phyloP scores from a whole-genome alignment of 2,888 invertebrate species.

The Julus scanicus region DNA sequence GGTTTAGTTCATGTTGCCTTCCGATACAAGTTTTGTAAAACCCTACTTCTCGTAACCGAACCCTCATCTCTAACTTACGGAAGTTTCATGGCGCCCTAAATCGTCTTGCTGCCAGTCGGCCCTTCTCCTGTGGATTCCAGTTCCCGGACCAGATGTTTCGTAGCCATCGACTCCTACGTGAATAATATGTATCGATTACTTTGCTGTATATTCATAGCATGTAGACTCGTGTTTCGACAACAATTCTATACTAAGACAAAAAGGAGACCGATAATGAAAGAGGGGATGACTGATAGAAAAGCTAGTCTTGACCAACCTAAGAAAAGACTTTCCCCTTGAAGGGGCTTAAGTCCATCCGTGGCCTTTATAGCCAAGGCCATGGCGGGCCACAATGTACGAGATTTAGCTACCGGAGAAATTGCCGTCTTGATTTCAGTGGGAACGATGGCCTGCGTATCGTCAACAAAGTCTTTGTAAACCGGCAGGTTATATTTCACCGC shows the following conservation, averaged over 20 bases:
- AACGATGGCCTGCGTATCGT: background rate
- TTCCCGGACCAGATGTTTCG: background rate
- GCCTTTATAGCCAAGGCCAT: conserved; percentile 46
- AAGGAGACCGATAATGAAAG: background rate
- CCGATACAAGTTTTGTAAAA: background rate
- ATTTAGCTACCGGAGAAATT: conserved; percentile 3
- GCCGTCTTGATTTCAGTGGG: background rate
- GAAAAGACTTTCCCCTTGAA: conserved; percentile 55
- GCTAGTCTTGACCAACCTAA: conserved; percentile 52
- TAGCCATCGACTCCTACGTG: conserved; percentile 41
- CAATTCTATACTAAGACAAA: background rate
- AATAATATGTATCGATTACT: background rate
- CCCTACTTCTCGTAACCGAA: background rate
- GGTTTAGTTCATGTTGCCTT: background rate
- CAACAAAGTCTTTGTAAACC: background rate
- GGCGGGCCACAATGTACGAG: conserved; percentile 46
- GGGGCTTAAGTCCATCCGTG: conserved; percentile 43
- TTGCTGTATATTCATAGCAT: background rate
- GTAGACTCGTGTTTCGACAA: background rate
- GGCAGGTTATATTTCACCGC: conserved; percentile 47
- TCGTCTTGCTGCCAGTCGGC: background rate
- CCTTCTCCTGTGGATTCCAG: background rate
- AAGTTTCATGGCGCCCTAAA: background rate
- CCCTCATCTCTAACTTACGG: background rate
- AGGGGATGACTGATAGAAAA: background rate